Evolutionary conservation across 2,113 vertebrate genomes (phyloP).

Genomic region (Vombatus ursinus): DNA sequence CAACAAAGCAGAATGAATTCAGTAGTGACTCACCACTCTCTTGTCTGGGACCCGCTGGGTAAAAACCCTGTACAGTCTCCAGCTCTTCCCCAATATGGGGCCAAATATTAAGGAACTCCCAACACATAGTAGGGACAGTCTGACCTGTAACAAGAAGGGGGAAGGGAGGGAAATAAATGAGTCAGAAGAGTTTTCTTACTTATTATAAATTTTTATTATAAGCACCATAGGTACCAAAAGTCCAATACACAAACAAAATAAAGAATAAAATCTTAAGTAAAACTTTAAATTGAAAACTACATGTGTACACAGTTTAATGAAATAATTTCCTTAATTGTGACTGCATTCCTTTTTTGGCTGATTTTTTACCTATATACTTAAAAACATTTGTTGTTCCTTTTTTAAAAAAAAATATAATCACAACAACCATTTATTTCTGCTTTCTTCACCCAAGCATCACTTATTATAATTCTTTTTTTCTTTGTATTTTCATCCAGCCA

Average conservation of each 20-base stretch:
- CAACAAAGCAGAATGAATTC: not conserved
- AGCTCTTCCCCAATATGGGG: constrained; percentile 95
- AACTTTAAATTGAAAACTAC: not conserved
- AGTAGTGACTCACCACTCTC: constrained; percentile 91
- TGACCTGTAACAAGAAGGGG: constrained; percentile 80
- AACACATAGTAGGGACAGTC: constrained; percentile 92
- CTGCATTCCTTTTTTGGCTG: not conserved
- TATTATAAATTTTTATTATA: not conserved
- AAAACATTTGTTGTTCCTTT: not conserved
- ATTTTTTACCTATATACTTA: not conserved
- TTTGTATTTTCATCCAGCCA: not conserved
- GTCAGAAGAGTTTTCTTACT: not conserved
- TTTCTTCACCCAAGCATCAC: not conserved
- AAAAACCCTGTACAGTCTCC: constrained; percentile 96
- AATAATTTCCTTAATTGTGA: not conserved
- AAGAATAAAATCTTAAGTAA: not conserved
- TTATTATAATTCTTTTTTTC: not conserved
- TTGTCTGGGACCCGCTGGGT: constrained; percentile 95
- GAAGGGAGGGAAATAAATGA: not conserved
- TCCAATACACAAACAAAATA: not conserved
- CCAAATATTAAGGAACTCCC: constrained; percentile 94
- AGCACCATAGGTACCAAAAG: not conserved
- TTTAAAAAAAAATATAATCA: not conserved
- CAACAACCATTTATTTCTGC: not conserved
- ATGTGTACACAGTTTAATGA: not conserved